These are phyloP conservation scores for Aeoliscus strigatus DNA, from an alignment of 2,797 vertebrate genomes.

Conservation along the genomic window DNA sequence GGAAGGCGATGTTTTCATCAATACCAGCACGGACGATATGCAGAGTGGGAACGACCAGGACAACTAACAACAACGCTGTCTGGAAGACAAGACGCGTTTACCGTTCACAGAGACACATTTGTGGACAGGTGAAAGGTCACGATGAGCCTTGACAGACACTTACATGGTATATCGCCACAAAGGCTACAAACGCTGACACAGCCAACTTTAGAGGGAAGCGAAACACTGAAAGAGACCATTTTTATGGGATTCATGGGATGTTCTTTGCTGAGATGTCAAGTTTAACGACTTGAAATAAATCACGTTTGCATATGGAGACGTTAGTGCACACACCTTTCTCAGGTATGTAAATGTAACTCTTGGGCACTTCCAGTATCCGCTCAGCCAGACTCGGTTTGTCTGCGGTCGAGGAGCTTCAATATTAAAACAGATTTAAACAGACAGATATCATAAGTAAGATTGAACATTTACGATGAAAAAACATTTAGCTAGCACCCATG, in stretches of 20 bases:
- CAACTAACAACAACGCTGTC: constrained; percentile 84
- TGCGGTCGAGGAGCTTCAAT: constrained; percentile 43
- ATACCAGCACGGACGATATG: constrained; percentile 84
- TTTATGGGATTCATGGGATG: background rate
- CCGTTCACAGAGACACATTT: background rate
- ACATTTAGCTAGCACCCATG: too few relatives aligned
- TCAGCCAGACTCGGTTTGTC: constrained; percentile 65
- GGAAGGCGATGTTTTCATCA: constrained; percentile 82
- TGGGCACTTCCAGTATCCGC: constrained; percentile 58
- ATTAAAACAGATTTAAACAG: constrained; percentile 3
- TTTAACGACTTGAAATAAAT: background rate
- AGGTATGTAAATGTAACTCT: constrained; percentile 80
- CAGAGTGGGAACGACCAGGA: constrained; percentile 81
- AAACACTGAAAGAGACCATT: constrained; percentile 74
- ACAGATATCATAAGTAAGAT: background rate
- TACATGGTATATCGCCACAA: constrained; percentile 88
- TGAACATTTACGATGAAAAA: too few relatives aligned
- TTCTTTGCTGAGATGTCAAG: background rate
- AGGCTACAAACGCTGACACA: constrained; percentile 76
- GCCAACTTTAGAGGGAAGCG: constrained; percentile 81
- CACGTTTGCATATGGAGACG: background rate
- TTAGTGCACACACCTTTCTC: constrained; percentile 75
- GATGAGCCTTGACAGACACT: background rate
- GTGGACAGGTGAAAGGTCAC: background rate
- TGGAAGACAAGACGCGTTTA: constrained; percentile 34